These are phyloP conservation scores for Vireo griseus DNA, from an alignment of 2,797 vertebrate genomes.

Conservation along the genomic window DNA sequence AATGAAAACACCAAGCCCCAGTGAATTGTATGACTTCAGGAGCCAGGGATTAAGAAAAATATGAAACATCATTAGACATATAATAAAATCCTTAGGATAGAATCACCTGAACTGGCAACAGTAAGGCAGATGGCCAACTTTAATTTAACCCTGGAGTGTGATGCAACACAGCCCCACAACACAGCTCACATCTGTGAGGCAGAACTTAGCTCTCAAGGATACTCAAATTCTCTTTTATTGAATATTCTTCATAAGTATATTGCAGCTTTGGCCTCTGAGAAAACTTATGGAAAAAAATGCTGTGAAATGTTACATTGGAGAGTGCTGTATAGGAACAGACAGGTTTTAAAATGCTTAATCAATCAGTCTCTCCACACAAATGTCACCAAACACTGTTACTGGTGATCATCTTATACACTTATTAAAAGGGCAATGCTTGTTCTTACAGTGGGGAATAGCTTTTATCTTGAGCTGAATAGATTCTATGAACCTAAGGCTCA, in stretches of 20 bases:
- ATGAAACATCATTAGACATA: conserved; percentile 22
- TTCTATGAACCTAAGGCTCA: neutral
- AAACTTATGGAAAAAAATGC: neutral
- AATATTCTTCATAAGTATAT: conserved; percentile 27
- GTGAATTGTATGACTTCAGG: conserved; percentile 7
- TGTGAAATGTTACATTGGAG: neutral
- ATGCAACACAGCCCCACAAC: conserved; percentile 21
- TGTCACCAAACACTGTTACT: neutral
- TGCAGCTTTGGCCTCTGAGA: neutral
- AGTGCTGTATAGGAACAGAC: neutral
- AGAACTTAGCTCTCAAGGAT: neutral
- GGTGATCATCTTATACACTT: neutral
- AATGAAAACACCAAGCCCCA: conserved; percentile 4
- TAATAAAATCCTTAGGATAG: conserved; percentile 25
- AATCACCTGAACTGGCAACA: conserved; percentile 14
- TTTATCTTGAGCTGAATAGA: conserved; percentile 1
- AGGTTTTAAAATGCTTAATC: conserved; percentile 9
- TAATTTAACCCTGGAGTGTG: conserved; percentile 43
- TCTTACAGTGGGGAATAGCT: neutral
- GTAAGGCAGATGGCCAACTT: conserved; percentile 14
- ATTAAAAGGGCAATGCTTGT: neutral
- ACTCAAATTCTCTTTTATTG: conserved; percentile 32
- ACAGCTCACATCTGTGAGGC: conserved; percentile 40
- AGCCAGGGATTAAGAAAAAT: conserved; percentile 43
- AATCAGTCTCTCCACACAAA: neutral